Conservation (phyloP, 2,797 vertebrate species). For the Euphonia xanthogaster region DNA sequence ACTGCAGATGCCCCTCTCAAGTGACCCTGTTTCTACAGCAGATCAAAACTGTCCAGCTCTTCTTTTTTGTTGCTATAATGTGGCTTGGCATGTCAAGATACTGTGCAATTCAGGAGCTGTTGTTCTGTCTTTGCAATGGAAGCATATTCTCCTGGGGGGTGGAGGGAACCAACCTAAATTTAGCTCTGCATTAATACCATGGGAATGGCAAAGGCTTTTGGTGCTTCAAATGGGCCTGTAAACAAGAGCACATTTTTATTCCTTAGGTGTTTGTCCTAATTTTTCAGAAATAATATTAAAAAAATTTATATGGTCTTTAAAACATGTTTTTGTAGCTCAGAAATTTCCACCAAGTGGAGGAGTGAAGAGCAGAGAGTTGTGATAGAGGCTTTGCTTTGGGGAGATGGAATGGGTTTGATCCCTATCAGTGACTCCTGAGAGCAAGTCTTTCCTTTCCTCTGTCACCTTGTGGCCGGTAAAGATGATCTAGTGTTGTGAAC, state of each 20-base stretch:
- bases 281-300: background rate
- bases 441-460: background rate
- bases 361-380: background rate
- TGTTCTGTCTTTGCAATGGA: slow-evolving; percentile 1
- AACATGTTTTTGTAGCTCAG: background rate
- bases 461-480: background rate
- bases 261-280: background rate
- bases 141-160: background rate
- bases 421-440: background rate
- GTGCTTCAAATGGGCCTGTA: background rate
- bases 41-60: slow-evolving; percentile 6
- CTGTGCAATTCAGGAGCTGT: background rate
- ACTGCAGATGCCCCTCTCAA: background rate
- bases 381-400: background rate
- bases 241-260: background rate
- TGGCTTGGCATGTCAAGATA: slow-evolving; percentile 13
- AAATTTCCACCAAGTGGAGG: background rate
- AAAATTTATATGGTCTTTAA: background rate
- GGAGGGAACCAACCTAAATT: background rate
- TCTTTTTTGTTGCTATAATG: background rate
- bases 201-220: background rate
- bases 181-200: background rate
- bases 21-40: background rate
- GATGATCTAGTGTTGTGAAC: background rate
- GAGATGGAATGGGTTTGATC: background rate